phyloP scores from a whole-genome alignment of 2,113 vertebrate species.

The Thamnaconus septentrionalis region DNA sequence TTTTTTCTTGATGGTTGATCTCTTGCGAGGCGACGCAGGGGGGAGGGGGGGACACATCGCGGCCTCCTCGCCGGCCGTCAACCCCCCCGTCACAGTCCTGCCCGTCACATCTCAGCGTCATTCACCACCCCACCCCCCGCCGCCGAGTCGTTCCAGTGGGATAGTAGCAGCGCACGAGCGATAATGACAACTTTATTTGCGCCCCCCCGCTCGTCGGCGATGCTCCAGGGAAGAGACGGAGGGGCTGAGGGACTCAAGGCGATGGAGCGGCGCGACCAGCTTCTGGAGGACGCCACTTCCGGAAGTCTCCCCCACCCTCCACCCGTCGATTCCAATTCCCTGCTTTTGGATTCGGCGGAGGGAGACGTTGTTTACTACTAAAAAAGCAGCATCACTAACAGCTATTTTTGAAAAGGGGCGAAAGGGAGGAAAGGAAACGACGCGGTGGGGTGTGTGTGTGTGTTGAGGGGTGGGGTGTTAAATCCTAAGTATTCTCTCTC shows the following conservation, averaged over 20 bases:
- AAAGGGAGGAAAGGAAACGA: constrained; percentile 19
- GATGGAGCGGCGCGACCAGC: constrained; percentile 7
- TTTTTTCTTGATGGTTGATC: constrained; percentile 23
- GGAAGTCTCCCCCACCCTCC: not conserved
- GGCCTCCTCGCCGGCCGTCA: constrained; percentile 49
- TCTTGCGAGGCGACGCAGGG: constrained; percentile 21
- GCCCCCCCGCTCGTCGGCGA: not conserved
- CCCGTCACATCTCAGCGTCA: constrained; percentile 27
- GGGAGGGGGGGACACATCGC: constrained; percentile 38
- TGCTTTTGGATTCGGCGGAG: constrained; percentile 15
- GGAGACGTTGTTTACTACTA: constrained; percentile 29
- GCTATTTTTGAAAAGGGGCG: constrained; percentile 21
- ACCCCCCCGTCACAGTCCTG: too few relatives aligned
- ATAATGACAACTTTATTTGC: constrained; percentile 46
- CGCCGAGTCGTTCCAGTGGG: not conserved
- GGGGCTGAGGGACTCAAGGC: constrained; percentile 30
- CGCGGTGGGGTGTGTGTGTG: too few relatives aligned
- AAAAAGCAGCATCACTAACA: constrained; percentile 23
- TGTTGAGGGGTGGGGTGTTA: too few relatives aligned
- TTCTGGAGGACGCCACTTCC: constrained; percentile 6
- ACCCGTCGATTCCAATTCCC: not conserved
- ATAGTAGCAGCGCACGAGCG: constrained; percentile 29
- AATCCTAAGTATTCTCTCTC: constrained; percentile 13
- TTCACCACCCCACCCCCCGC: constrained; percentile 37
- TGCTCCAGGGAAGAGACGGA: not conserved